Evolutionary conservation across 2,888 invertebrate genomes (phyloP).

Genomic region (Stramonita haemastoma): DNA sequence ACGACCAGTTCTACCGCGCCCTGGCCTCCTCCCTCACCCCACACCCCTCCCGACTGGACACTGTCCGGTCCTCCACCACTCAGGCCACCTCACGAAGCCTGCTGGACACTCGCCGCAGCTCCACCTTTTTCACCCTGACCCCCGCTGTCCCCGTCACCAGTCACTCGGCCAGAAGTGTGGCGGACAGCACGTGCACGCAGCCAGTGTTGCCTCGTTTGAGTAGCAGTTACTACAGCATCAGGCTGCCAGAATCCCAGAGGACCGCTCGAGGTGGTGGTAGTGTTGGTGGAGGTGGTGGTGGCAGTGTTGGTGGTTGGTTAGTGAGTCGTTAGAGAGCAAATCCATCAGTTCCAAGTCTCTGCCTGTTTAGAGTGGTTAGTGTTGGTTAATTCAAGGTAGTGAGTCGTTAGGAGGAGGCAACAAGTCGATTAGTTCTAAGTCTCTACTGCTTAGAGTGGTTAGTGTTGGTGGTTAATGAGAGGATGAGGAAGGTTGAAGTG

Average conservation of each 20-base stretch:
- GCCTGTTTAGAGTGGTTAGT: background rate
- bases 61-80: background rate
- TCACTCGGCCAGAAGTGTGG: background rate
- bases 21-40: conserved; percentile 20
- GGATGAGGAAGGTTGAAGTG: too few species aligned
- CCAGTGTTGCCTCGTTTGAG: background rate
- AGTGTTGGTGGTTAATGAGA: too few species aligned
- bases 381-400: too few species aligned
- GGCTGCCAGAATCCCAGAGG: background rate
- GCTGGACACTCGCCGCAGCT: background rate
- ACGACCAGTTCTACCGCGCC: conserved; percentile 30
- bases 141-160: background rate
- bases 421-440: background rate
- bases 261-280: background rate
- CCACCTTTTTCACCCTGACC: conserved; percentile 19
- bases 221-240: background rate
- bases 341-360: background rate
- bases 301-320: too few species aligned
- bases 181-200: background rate
- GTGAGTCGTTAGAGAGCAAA: background rate
- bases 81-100: background rate
- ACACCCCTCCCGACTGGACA: background rate
- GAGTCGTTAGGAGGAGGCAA: background rate
- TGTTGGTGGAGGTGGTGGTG: too few species aligned
- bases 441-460: background rate